Evolutionary conservation across 2,113 vertebrate species (phyloP).

Genomic region (Physeter macrocephalus): DNA sequence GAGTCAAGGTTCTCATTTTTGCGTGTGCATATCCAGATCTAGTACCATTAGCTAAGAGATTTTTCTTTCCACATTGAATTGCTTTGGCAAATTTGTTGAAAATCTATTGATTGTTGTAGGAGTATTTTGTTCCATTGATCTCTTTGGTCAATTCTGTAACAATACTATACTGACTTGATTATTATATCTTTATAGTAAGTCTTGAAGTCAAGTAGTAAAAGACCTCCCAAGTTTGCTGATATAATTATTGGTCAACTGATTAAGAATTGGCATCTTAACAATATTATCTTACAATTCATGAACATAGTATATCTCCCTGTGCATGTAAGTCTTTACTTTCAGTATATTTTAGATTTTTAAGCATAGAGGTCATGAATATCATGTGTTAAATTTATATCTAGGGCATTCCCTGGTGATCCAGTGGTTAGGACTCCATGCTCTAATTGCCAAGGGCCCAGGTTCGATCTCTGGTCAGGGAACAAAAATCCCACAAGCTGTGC

Average conservation of each 20-base stretch:
- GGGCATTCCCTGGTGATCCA: no score
- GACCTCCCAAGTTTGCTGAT: not conserved
- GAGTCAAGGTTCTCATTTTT: not conserved
- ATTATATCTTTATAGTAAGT: not conserved
- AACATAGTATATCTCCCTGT: not conserved
- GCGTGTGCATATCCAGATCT: not conserved
- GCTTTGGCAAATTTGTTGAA: not conserved
- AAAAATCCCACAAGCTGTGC: no score
- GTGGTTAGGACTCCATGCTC: no score
- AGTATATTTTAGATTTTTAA: not conserved
- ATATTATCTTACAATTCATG: not conserved
- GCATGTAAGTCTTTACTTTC: not conserved
- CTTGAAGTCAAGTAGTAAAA: not conserved
- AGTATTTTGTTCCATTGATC: not conserved
- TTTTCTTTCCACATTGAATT: not conserved
- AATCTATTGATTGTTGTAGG: not conserved
- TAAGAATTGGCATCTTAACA: not conserved
- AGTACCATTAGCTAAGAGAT: not conserved
- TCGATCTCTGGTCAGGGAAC: no score
- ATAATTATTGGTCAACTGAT: not conserved
- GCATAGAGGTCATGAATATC: not conserved
- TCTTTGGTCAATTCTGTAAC: not conserved
- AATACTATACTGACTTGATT: not conserved
- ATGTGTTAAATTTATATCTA: not conserved
- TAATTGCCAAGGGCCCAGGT: no score